Base-by-base conservation (phyloP, 2,888 invertebrate species). In the Acronicta leporina region DNA sequence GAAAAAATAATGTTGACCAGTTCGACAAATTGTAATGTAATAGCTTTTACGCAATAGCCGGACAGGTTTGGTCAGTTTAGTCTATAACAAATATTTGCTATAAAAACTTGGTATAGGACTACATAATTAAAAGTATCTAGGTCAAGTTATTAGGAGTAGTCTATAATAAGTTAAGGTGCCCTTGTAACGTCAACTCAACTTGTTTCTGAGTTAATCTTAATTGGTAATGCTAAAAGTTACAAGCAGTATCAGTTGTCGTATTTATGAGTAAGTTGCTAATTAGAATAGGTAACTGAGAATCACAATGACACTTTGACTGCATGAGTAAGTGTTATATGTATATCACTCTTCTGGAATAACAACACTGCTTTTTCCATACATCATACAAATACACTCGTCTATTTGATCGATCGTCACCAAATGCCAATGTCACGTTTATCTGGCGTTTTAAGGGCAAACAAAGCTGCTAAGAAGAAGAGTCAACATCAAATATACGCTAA, bases 361-460 rank as follows among this genome's bases (percentile, higher is more conserved):
- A 50, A 47, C 33, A 67, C 35, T 44, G 42, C 42, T 69, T 69
- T 69, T 68, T 54, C 45, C 8, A 53, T 47, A 73, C 43, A 38
- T 70, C 47, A 25, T 48, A 65, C 58, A 70, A 60, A 51, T 51
- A 71, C 44, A 53, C 53, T 51, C 20, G 1, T 30, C 43, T 53
- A 44, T 16, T 57, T 60, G 46, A 50, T 67, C 25, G 30, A 49
- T 44, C 38, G 42, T 7, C 51, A 59, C 57, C 44, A 75, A 75
- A 69, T 73, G 68, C 67, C 79, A 68, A 78, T 70, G 76, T 63
- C 79, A 78, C 70, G 73, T 73, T 73, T 73, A 63, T 60, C 40
- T 63, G 35, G 49, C 45, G 48, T 53, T 46, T 38, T 35, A 40
- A 62, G 44, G 51, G 62, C 61, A 77, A 77, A 75, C 66, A 58